Evolutionary conservation across 2,888 invertebrate species (phyloP), one percentile per base, ranked within the genome.

Genomic region (Lordiphosa fenestrarum): DNA sequence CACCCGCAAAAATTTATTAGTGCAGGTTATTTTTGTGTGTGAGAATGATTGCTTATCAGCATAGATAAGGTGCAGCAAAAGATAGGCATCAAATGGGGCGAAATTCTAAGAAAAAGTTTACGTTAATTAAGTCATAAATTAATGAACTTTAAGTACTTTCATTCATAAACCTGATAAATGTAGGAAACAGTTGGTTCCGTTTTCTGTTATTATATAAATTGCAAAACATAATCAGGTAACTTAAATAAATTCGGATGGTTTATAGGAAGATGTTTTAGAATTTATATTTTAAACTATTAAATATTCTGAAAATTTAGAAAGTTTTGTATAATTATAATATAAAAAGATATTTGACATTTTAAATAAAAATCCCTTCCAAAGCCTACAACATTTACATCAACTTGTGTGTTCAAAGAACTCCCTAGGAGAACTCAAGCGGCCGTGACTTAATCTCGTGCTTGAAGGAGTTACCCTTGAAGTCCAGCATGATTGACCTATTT

Each of bases 401-500:
- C 30, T 30, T 30, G 30, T 30, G 30, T 30, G 40, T 40, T 33
- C 35, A 44, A 15, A 57, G 42, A 15, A 37, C 35, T 59, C 12
- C 10, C 50, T 21, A 36, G 13, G 6, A 46, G 9, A 15, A 44
- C 33, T 35, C 35, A 30, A 47, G 50, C 35, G 10, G 21, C 30
- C 46, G 35, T 51, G 59, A 63, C 50, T 39, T 36, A 36, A 62
- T 62, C 58, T 56, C 40, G 39, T 40, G 46, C 25, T 13, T 25
- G 13, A 37, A 47, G 63, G 40, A 46, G 53, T 36, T 21, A 19
- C 47, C 30, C 37, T 23, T 53, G 41, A 25, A 56, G 47, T 57
- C 48, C 36, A 46, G 41, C 61, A 54, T 73, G 66, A 84, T 77
- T 76, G 84, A 76, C 76, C 76, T 47, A 76, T 62, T 76, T 76